Base-by-base conservation (phyloP, 2,797 vertebrate genomes). In the Rhadinocentrus ornatus region DNA sequence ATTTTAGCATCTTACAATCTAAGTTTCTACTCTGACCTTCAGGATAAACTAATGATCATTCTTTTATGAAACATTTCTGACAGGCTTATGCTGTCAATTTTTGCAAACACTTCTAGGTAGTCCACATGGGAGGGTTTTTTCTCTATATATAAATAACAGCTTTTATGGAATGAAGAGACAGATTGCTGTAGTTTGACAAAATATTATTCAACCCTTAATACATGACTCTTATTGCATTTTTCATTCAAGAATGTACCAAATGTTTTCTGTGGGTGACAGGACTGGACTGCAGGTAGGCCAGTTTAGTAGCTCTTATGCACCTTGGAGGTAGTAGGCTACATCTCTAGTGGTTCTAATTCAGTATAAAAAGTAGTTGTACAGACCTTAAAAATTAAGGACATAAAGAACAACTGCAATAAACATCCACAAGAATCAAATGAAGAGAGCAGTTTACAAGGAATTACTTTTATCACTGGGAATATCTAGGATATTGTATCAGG, bases 1-100 rank as follows among this genome's bases (percentile, higher is more conserved):
- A 71, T 80, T 52, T 81, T 29, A 68, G 75, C 68, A 69, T 18
- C 62, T 68, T 69, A 66, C 69, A 68, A 67, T 67, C 62, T 76
- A 74, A 87, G 66, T 65, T 66, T 86, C 73, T 65, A 86, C 61
- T 60, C 39, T 77, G 88, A 88, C 84, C 83, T 88, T 87, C 86
- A 71, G 59, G 32, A 54, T 56, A 75, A 62, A 76, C 24, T 52
- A 66, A 56, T 53, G 29, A 7, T 52, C 31, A 41, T 53, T 67
- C 61, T 62, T 41, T 41, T 41, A 66, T 62, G 61, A 41, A 29
- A 18, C 0, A 66, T 72, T 70, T 55, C 52, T 20, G n/a, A 4
- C 31, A 66, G 20, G 8, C 6, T 50, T 73, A 64, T 58, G 15
- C 31, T 15, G 62, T 22, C 66, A 72, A 66, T 59, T 75, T 67